Conservation (phyloP, 2,797 vertebrate genomes). For the Labroides dimidiatus region DNA sequence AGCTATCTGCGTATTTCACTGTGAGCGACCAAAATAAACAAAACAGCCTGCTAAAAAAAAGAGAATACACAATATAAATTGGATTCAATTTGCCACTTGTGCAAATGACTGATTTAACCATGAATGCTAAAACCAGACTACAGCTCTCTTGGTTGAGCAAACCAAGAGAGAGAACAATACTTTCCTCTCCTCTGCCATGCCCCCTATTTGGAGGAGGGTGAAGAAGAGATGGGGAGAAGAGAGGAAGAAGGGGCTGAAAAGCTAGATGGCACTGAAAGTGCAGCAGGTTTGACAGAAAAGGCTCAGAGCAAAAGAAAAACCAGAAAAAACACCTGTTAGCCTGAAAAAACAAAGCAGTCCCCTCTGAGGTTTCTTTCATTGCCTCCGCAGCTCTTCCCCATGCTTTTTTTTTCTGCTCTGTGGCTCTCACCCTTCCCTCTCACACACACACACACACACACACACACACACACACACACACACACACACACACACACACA, state of each 20-base stretch:
- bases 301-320: slow-evolving; percentile 22
- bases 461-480: no score
- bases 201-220: neutral
- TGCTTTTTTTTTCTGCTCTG: neutral
- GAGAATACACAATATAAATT: slow-evolving; percentile 71
- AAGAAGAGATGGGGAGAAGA: slow-evolving; percentile 11
- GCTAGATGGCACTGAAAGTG: slow-evolving; percentile 1
- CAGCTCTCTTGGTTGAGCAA: slow-evolving; percentile 21
- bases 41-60: slow-evolving; percentile 63
- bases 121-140: slow-evolving; percentile 25
- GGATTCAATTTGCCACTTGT: neutral
- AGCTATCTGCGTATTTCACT: slow-evolving; percentile 24
- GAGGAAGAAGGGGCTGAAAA: slow-evolving; percentile 24
- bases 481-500: no score
- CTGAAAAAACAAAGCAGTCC: slow-evolving; percentile 13
- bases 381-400: slow-evolving; percentile 1
- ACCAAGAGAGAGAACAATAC: slow-evolving; percentile 6
- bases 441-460: no score
- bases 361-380: slow-evolving; percentile 23
- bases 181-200: slow-evolving; percentile 9
- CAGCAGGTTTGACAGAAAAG: slow-evolving; percentile 12
- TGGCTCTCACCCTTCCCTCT: slow-evolving; percentile 1
- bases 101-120: neutral
- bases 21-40: slow-evolving; percentile 27
- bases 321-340: neutral